These are phyloP conservation scores for Arctopsyche grandis DNA, from an alignment of 1,140 invertebrate species.

Conservation along the genomic window DNA sequence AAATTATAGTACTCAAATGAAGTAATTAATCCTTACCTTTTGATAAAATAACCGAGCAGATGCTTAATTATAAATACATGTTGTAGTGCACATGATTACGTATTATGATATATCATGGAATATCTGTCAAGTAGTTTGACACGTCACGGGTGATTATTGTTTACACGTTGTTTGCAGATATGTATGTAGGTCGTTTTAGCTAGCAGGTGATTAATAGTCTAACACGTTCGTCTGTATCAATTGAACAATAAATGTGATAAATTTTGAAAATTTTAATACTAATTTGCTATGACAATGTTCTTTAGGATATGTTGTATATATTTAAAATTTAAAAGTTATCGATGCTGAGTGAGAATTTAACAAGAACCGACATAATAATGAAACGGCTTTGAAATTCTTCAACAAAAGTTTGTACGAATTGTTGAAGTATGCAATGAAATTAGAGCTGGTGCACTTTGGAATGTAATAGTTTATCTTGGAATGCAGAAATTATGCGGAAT, in stretches of 20 bases:
- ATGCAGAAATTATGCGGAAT: background rate
- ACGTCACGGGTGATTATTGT: constrained; percentile 49
- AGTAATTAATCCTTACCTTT: too few relatives aligned
- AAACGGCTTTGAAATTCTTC: background rate
- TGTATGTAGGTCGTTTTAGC: constrained; percentile 23
- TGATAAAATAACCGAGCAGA: background rate
- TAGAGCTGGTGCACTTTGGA: background rate
- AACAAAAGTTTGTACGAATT: background rate
- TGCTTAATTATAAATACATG: background rate
- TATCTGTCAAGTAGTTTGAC: constrained; percentile 41
- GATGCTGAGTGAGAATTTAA: too few relatives aligned
- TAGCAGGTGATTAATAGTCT: constrained; percentile 40
- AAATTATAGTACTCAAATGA: too few relatives aligned
- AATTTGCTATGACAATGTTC: too few relatives aligned
- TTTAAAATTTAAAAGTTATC: too few relatives aligned
- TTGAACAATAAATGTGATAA: background rate
- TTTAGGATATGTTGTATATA: too few relatives aligned
- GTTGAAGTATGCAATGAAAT: constrained; percentile 3
- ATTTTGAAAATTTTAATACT: background rate
- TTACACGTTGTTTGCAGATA: constrained; percentile 46
- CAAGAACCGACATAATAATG: background rate
- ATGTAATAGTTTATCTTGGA: background rate
- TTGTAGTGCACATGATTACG: background rate
- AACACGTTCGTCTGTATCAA: background rate
- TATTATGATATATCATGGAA: constrained; percentile 21